These are phyloP conservation scores for Heteromurus nitidus DNA, from an alignment of 2,888 invertebrate species.

Conservation along the genomic window DNA sequence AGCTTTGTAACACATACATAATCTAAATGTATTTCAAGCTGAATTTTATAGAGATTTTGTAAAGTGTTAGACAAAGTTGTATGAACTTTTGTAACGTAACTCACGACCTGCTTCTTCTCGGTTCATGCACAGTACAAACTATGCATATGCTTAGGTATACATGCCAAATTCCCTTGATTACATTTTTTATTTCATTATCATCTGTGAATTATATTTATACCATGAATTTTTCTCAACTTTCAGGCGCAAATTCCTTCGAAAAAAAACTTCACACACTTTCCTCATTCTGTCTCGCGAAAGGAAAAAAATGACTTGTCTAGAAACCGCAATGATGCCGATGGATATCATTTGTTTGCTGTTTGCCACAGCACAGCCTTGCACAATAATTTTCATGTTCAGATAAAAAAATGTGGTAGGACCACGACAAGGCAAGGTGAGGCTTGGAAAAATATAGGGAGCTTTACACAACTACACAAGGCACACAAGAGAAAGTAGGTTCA, in stretches of 20 bases:
- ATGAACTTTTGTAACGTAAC: slow-evolving; percentile 15
- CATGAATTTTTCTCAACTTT: background rate
- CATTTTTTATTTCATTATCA: background rate
- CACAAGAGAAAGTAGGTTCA: background rate
- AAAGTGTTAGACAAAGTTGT: background rate
- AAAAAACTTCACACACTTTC: slow-evolving; percentile 52
- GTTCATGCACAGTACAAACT: slow-evolving; percentile 7
- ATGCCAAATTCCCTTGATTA: too few relatives aligned
- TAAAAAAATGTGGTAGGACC: background rate
- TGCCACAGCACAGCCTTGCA: background rate
- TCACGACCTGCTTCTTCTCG: slow-evolving; percentile 19
- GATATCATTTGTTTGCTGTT: slow-evolving; percentile 15
- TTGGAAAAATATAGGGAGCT: background rate
- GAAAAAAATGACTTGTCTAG: slow-evolving; percentile 27
- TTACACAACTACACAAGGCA: background rate
- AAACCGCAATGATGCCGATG: too few relatives aligned
- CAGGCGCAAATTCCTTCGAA: too few relatives aligned
- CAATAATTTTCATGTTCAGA: background rate
- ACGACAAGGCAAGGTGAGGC: slow-evolving; percentile 6
- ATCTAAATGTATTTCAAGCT: too few relatives aligned
- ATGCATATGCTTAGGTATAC: too few relatives aligned
- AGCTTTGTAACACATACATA: too few relatives aligned
- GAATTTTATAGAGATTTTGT: background rate
- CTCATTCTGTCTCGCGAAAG: slow-evolving; percentile 28
- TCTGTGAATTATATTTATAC: background rate